Percentiles rank a stretch among this genome's conserved stretches.
phyloP scores from a whole-genome alignment of 2,113 vertebrate species.

The Sprattus sprattus region DNA sequence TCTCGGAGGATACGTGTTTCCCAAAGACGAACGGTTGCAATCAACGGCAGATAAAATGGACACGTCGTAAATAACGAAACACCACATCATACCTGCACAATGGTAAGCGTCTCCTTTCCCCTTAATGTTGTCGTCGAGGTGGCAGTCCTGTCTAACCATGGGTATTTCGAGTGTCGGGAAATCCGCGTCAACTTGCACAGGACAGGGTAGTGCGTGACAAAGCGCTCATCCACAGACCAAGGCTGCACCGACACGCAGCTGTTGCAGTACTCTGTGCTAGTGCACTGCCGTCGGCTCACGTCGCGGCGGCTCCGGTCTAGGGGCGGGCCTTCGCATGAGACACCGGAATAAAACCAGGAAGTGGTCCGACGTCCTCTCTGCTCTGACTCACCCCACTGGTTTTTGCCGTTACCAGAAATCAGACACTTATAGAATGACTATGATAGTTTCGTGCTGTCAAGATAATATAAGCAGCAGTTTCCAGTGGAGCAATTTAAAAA shows the following conservation, averaged over 20 bases:
- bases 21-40: background rate
- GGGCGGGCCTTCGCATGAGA: slow-evolving; percentile 57
- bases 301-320: slow-evolving; percentile 48
- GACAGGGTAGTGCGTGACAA: slow-evolving; percentile 43
- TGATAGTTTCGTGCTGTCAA: slow-evolving; percentile 46
- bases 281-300: slow-evolving; percentile 13
- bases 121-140: slow-evolving; percentile 40
- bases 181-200: slow-evolving; percentile 51
- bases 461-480: slow-evolving; percentile 10
- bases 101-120: slow-evolving; percentile 50
- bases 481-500: background rate
- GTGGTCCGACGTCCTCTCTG: slow-evolving; percentile 48
- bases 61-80: background rate
- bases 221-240: slow-evolving; percentile 44
- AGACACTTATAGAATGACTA: slow-evolving; percentile 43
- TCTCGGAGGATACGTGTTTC: background rate
- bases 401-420: slow-evolving; percentile 59
- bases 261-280: slow-evolving; percentile 48
- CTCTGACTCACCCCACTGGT: slow-evolving; percentile 55
- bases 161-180: slow-evolving; percentile 47
- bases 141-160: slow-evolving; percentile 63
- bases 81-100: slow-evolving; percentile 48
- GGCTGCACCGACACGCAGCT: slow-evolving; percentile 48
- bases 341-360: slow-evolving; percentile 54
- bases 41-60: background rate